Base-by-base conservation (phyloP, 2,797 vertebrate species). In the Anguilla obscura region DNA sequence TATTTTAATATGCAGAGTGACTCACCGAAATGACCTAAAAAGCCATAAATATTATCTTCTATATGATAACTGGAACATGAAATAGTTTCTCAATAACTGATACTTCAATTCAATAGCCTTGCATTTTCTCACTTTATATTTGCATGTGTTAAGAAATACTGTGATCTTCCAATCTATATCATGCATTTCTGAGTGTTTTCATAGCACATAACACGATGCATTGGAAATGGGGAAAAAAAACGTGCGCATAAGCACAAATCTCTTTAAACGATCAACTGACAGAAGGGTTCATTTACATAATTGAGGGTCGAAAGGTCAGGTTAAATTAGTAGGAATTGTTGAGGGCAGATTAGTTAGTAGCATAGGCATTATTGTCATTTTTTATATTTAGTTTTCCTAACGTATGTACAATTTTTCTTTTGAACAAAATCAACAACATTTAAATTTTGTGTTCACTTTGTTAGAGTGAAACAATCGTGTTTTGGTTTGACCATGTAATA, bases 311-410 rank as follows among this genome's bases (percentile, higher is more conserved):
- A 96, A 96, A 96, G 96, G 96, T 96, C 95, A 96, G 93, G 91
- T 48, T 93, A 95, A 95, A 95, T 95, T 94, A 95, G 94, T 90
- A 93, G 93, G 92, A 93, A 94, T 94, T 94, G 94, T 95, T 94
- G 93, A 94, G 94, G 94, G 94, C 94, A 94, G 94, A 96, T 96
- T 95, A 95, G 94, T 96, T 96, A 96, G 96, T 96, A 96, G 94
- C 95, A 94, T 92, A 33, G 94, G 94, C 95, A 96, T 96, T 94
- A 95, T 93, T 95, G 93, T 95, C 95, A 95, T 93, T 94, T 93
- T 94, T 94, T 92, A 94, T 92, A 92, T 94, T 95, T 94, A 63
- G 69, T 84, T 89, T 71, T 85, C 93, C 92, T 93, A 95, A 92
- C 91, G 52, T 56, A 56, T 85, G 27, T 27, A 33, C 36, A 60